Evolutionary conservation across 1,140 invertebrate species (phyloP).

Genomic region (Brachystomella parvula): DNA sequence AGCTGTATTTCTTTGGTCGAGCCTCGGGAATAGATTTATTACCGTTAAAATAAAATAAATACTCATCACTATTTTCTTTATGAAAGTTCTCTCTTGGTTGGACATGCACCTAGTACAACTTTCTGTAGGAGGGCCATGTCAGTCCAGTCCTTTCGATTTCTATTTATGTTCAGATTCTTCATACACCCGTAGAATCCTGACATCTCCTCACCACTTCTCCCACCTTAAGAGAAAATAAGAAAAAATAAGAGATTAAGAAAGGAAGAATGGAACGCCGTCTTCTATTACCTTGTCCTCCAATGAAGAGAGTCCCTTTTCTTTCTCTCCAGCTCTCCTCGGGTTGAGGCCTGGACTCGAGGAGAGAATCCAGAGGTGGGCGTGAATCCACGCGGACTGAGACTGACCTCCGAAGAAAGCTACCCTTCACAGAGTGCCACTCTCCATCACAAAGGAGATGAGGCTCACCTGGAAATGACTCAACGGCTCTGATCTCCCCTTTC

Average conservation of each 20-base stretch:
- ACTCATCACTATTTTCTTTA: too few species aligned
- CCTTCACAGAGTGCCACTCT: conserved; percentile 74
- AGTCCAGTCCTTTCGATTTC: conserved; percentile 64
- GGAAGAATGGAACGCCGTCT: neutral
- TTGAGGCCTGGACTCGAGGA: conserved; percentile 10
- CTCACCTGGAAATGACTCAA: conserved; percentile 11
- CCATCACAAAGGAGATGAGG: conserved; percentile 61
- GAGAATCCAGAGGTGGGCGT: conserved; percentile 15
- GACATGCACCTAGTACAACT: conserved; percentile 77
- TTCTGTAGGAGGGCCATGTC: conserved; percentile 72
- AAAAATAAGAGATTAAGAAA: conserved; percentile 9
- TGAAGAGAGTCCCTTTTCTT: conserved; percentile 57
- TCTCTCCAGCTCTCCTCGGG: conserved; percentile 10
- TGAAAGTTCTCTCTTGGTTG: too few species aligned
- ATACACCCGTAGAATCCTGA: conserved; percentile 83
- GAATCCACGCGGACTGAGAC: conserved; percentile 31
- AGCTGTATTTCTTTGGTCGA: too few species aligned
- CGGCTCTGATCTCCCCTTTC: conserved; percentile 23
- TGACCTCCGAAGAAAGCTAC: conserved; percentile 55
- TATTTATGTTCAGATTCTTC: conserved; percentile 66
- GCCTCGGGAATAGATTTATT: too few species aligned
- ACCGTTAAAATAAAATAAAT: too few species aligned
- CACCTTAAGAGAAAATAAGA: conserved; percentile 47
- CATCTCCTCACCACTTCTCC: conserved; percentile 51
- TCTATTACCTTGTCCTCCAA: conserved; percentile 52